Conservation (phyloP, 2,113 vertebrate genomes). For the Manacus vitellinus region DNA sequence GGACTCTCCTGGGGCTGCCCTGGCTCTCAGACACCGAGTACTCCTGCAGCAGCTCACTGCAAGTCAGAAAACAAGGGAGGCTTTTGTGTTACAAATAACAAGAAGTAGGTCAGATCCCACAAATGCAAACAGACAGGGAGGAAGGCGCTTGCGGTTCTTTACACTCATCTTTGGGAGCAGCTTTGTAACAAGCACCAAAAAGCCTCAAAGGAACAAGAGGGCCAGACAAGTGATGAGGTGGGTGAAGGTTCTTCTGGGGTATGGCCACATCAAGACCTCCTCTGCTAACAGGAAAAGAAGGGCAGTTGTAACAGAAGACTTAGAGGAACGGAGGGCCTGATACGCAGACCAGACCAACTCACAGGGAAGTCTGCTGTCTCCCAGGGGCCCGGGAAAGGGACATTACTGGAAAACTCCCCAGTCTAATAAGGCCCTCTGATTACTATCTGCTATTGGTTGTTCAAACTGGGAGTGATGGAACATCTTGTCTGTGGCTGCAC, state of each 20-base stretch:
- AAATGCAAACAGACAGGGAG: constrained; percentile 43
- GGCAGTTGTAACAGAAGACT: background rate
- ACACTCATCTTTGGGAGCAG: background rate
- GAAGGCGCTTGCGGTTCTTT: background rate
- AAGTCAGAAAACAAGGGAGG: background rate
- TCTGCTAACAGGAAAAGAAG: background rate
- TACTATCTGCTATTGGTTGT: background rate
- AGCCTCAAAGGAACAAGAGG: background rate
- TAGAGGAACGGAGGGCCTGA: background rate
- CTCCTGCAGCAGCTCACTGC: background rate
- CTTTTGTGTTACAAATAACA: background rate
- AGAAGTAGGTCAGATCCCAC: constrained; percentile 59
- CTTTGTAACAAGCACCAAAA: background rate
- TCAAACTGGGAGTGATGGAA: background rate
- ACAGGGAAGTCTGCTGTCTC: background rate
- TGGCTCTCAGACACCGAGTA: background rate
- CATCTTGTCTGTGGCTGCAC: background rate
- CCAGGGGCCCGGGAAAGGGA: background rate
- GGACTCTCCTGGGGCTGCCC: background rate
- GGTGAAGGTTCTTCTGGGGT: background rate
- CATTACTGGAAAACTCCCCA: background rate
- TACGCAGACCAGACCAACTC: background rate
- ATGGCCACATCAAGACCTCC: background rate
- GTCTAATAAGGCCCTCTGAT: background rate
- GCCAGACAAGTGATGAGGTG: background rate